A percentile compares a stretch with the other conserved stretches of the same genome.
Conservation (phyloP, 2,113 vertebrate genomes). For the Ahaetulla prasina region DNA sequence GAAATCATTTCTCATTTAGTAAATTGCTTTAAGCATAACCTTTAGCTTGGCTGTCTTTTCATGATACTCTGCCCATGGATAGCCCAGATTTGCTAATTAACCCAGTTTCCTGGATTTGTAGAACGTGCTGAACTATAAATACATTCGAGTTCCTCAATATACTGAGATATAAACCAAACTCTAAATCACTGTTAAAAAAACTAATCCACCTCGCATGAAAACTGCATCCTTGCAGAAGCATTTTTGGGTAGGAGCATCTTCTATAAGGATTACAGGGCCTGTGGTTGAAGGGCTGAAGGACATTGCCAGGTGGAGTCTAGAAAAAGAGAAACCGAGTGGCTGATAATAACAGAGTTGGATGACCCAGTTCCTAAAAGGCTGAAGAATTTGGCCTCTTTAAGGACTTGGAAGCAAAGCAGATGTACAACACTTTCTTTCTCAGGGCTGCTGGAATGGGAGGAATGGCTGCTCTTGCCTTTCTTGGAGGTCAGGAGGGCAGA, state of each 20-base stretch:
- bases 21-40: neutral
- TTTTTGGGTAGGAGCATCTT: no score
- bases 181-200: neutral
- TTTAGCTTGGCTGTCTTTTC: neutral
- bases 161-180: neutral
- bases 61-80: neutral
- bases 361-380: neutral
- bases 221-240: neutral
- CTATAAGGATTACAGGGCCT: neutral
- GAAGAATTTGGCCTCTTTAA: neutral
- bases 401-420: neutral
- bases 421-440: neutral
- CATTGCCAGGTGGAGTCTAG: neutral
- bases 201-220: neutral
- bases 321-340: neutral
- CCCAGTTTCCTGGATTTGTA: neutral
- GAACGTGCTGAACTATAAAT: neutral
- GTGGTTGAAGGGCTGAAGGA: neutral
- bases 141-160: neutral
- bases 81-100: neutral
- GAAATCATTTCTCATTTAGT: constrained; percentile 27
- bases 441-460: neutral
- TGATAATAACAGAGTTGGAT: neutral
- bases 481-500: neutral
- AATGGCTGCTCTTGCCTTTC: neutral